A percentile compares a stretch with the other conserved stretches of the same genome.
These are phyloP conservation scores for Cosmorhoe ocellata DNA, from an alignment of 2,888 invertebrate species.

Conservation along the genomic window DNA sequence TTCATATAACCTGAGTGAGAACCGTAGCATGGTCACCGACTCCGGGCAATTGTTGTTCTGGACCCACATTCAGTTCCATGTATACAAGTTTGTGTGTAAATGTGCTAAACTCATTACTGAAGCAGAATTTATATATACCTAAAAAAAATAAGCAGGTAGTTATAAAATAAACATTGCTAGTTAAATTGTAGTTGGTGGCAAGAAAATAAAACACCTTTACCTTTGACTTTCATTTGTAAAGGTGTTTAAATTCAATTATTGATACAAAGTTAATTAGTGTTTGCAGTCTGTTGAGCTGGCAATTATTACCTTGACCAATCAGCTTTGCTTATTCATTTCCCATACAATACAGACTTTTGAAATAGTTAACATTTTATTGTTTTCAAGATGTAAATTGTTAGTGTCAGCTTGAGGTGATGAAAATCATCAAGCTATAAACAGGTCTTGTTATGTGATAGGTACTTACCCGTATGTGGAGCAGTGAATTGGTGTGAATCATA, in stretches of 20 bases:
- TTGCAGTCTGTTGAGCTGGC: constrained; percentile 4
- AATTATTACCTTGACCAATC: neutral
- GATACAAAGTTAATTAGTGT: too few species aligned
- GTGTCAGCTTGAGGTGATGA: too few species aligned
- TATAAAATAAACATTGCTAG: neutral
- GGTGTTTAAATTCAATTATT: too few species aligned
- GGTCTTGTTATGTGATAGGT: neutral
- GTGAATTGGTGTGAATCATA: constrained; percentile 96
- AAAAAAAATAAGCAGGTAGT: constrained; percentile 44
- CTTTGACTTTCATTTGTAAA: too few species aligned
- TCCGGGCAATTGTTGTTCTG: constrained; percentile 92
- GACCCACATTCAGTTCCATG: constrained; percentile 98
- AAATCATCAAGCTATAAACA: too few species aligned
- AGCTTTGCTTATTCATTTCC: neutral
- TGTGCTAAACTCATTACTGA: constrained; percentile 99
- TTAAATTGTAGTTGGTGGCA: too few species aligned
- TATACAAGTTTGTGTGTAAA: constrained; percentile 99
- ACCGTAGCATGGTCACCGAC: constrained; percentile 95
- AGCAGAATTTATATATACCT: constrained; percentile 94
- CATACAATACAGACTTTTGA: too few species aligned
- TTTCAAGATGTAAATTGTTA: too few species aligned
- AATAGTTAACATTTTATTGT: too few species aligned
- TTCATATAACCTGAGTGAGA: constrained; percentile 89
- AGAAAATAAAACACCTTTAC: neutral
- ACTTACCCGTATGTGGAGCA: constrained; percentile 82